Conservation (phyloP, 2,797 vertebrate species). For the Xenops minutus region DNA sequence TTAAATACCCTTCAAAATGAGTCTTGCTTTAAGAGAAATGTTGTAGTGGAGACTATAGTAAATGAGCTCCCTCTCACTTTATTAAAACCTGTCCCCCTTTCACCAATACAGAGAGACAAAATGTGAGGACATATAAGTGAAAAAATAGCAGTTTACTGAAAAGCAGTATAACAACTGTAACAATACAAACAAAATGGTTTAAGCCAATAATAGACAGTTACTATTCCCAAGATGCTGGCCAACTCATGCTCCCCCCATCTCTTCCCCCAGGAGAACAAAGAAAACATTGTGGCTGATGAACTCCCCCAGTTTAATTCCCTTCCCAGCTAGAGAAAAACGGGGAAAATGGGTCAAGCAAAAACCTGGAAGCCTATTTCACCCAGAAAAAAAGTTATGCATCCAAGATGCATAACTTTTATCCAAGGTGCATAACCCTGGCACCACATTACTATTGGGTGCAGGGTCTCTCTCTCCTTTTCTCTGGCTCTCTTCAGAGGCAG, state of each 20-base stretch:
- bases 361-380: neutral
- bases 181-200: neutral
- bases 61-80: too few relatives aligned
- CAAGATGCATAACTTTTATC: too few relatives aligned
- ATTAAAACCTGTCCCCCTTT: neutral
- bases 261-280: neutral
- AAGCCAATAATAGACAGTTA: neutral
- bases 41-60: neutral
- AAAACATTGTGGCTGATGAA: neutral
- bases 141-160: neutral
- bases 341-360: neutral
- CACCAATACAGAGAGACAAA: neutral
- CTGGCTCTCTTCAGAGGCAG: neutral
- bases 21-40: neutral
- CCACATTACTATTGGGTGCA: too few relatives aligned
- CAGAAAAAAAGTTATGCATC: neutral
- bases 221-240: neutral
- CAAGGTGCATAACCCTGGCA: too few relatives aligned
- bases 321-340: neutral
- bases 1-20: neutral
- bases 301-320: neutral
- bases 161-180: neutral
- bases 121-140: neutral
- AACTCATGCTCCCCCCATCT: neutral
- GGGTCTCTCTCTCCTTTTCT: neutral